Base-by-base conservation (phyloP, 2,888 invertebrate species). In the Scelioninae gen. 1 region DNA sequence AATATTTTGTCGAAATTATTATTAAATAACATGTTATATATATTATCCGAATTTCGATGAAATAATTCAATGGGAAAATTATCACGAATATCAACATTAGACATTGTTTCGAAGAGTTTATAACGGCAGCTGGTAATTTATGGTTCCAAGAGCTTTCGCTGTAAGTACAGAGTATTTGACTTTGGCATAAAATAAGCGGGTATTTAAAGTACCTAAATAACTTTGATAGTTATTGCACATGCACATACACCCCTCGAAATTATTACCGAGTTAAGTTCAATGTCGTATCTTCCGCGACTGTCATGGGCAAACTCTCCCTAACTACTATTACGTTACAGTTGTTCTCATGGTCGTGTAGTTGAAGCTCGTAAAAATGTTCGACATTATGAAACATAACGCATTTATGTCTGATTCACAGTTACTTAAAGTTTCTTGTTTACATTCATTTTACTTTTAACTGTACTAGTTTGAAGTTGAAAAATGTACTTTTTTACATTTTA, bases 261-360 rank as follows among this genome's bases (percentile, higher is more conserved):
- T 88, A 89, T 91, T 89, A 91, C 85, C 89, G 88, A 89, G 90
- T 91, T 91, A 90, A 91, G 90, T 91, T 91, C 91, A 91, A 90
- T 91, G 90, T 88, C 88, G 88, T 86, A 89, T 89, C 87, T 89
- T 89, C 87, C 84, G 79, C 83, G 83, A 82, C 84, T 86, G 88
- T 84, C 84, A 87, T 79, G 84, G 85, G 84, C 86, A 83, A 71
- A 83, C 47, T 68, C 66, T 58, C 81, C 66, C 62, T 63, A 53
- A 56, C 56, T 69, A 38, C 66, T 65, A 56, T 60, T 74, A 53
- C 62, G 65, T 55, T 58, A 56, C 66, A 51, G 9, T 80, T 55
- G 43, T 34, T 66, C 47, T 55, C 63, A 56, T 23, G 51, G 60
- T 31, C 69, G 55, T 55, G 29, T 23, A 6, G 55, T 63, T 63